phyloP scores from a whole-genome alignment of 2,888 invertebrate genomes.

The Amblyteles armatorius region DNA sequence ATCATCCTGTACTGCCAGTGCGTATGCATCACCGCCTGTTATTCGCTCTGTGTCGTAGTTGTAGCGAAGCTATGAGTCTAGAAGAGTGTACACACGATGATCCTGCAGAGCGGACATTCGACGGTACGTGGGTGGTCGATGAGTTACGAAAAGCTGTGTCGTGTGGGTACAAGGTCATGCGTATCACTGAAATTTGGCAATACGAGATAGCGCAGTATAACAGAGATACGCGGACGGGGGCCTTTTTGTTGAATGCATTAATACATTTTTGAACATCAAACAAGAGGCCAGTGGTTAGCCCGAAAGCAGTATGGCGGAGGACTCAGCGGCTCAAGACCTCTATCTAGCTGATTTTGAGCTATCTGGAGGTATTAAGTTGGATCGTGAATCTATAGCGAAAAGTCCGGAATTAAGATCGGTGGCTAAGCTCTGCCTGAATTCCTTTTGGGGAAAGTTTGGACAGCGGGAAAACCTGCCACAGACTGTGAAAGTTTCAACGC shows the following conservation, averaged over 20 bases:
- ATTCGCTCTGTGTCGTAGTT: not conserved
- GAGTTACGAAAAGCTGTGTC: slow-evolving; percentile 75
- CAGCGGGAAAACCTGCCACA: slow-evolving; percentile 17
- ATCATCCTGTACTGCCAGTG: no score
- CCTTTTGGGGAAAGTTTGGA: not conserved
- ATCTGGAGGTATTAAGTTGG: slow-evolving; percentile 70
- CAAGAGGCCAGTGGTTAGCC: slow-evolving; percentile 70
- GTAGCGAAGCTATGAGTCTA: not conserved
- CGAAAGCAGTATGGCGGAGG: no score
- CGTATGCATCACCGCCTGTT: not conserved
- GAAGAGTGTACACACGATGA: slow-evolving; percentile 67
- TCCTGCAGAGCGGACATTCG: slow-evolving; percentile 46
- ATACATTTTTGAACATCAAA: slow-evolving; percentile 61
- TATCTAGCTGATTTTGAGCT: slow-evolving; percentile 36
- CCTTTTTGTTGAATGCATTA: slow-evolving; percentile 73
- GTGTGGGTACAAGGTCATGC: slow-evolving; percentile 72
- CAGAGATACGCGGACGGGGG: slow-evolving; percentile 53
- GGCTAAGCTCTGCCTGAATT: no score
- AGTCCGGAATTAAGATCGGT: slow-evolving; percentile 46
- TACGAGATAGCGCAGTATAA: slow-evolving; percentile 71
- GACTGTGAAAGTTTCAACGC: slow-evolving; percentile 65
- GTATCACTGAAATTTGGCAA: slow-evolving; percentile 77
- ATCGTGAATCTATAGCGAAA: slow-evolving; percentile 66
- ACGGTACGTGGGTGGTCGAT: slow-evolving; percentile 57
- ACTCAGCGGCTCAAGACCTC: no score